Percentiles rank a stretch among this genome's conserved stretches.
These are phyloP conservation scores for Pantala flavescens DNA, from an alignment of 1,140 invertebrate genomes.

Conservation along the genomic window DNA sequence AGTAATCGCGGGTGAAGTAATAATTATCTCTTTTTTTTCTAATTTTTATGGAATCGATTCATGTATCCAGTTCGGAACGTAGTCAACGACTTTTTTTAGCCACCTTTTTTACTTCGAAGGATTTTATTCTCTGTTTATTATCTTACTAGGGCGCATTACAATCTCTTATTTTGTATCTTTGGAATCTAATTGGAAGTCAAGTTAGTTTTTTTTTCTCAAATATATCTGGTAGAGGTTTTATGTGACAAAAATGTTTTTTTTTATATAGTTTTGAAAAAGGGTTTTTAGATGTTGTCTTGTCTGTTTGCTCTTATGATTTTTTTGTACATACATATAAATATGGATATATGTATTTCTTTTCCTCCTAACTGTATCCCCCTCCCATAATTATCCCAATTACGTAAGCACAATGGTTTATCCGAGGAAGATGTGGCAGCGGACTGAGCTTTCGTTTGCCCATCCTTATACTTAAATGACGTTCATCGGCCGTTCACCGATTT, in stretches of 20 bases:
- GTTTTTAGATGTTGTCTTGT: background rate
- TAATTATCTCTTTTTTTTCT: too few relatives aligned
- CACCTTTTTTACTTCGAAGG: too few relatives aligned
- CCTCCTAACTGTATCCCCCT: background rate
- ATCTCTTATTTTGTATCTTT: too few relatives aligned
- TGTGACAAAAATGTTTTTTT: background rate
- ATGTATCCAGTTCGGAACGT: too few relatives aligned
- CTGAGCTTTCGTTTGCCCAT: background rate
- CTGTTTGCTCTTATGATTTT: background rate
- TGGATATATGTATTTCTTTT: slow-evolving; percentile 4
- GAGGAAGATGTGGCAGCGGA: background rate
- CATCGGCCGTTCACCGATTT: background rate
- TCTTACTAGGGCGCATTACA: too few relatives aligned
- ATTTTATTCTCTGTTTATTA: too few relatives aligned
- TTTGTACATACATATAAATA: background rate
- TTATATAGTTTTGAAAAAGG: background rate
- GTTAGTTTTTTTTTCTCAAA: background rate
- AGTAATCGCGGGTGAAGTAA: too few relatives aligned
- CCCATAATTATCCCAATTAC: background rate
- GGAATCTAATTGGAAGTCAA: too few relatives aligned
- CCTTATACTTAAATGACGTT: background rate
- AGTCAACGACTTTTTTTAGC: too few relatives aligned
- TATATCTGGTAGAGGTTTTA: background rate
- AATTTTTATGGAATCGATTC: too few relatives aligned
- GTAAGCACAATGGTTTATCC: background rate